Conservation (phyloP, 2,888 invertebrate genomes). For the Parascotia fuliginaria region DNA sequence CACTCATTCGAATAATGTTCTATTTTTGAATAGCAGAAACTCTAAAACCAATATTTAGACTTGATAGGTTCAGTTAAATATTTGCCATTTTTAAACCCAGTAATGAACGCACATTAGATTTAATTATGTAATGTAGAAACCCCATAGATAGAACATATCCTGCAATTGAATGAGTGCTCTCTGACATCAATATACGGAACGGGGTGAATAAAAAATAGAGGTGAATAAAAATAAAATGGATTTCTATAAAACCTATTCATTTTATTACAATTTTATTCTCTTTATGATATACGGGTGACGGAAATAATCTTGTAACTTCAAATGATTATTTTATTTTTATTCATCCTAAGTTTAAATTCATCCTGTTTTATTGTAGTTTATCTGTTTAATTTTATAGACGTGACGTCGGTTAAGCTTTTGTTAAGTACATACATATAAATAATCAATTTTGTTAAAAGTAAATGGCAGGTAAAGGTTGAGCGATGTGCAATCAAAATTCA, state of each 20-base stretch:
- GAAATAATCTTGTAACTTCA: too few species aligned
- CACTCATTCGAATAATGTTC: slow-evolving; percentile 23
- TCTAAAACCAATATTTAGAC: too few species aligned
- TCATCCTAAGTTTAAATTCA: too few species aligned
- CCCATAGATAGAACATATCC: slow-evolving; percentile 1
- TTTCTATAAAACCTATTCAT: too few species aligned
- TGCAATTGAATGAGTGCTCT: slow-evolving; percentile 10
- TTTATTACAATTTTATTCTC: too few species aligned
- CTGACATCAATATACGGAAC: slow-evolving; percentile 17
- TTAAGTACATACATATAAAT: slow-evolving; percentile 46
- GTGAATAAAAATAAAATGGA: too few species aligned
- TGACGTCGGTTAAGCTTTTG: slow-evolving; percentile 37
- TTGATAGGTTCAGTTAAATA: too few species aligned
- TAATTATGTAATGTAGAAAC: background rate
- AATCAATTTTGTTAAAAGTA: slow-evolving; percentile 31
- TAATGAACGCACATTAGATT: slow-evolving; percentile 8
- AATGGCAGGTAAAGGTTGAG: slow-evolving; percentile 49
- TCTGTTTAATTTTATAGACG: slow-evolving; percentile 29
- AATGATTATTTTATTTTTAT: too few species aligned
- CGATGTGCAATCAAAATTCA: slow-evolving; percentile 69
- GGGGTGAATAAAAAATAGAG: background rate
- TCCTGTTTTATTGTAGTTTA: background rate
- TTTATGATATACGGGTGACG: too few species aligned
- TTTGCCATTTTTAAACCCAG: too few species aligned
- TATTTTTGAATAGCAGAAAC: slow-evolving; percentile 22